These are phyloP conservation scores for Drosophila persimilis DNA, from an alignment of 1,140 invertebrate genomes.

Conservation along the genomic window DNA sequence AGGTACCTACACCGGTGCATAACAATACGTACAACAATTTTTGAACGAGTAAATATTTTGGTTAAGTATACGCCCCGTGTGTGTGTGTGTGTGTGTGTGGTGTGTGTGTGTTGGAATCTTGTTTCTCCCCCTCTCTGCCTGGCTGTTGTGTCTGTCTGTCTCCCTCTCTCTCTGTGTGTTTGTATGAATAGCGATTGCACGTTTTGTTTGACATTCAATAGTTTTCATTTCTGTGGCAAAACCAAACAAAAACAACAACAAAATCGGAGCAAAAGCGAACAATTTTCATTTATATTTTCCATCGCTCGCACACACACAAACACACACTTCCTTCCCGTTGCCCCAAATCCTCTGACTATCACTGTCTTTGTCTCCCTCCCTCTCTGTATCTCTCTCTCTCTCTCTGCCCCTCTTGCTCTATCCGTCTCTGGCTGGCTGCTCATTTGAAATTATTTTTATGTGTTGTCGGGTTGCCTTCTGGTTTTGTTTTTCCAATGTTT, in stretches of 20 bases:
- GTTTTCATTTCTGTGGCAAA: slow-evolving; percentile 70
- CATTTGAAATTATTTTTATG: slow-evolving; percentile 77
- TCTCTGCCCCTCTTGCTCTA: slow-evolving; percentile 2
- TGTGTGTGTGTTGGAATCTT: background rate
- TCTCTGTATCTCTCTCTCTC: background rate
- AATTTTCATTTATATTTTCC: slow-evolving; percentile 57
- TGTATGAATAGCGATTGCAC: slow-evolving; percentile 62
- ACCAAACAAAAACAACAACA: slow-evolving; percentile 36
- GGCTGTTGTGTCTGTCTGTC: background rate
- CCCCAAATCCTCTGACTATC: too few relatives aligned
- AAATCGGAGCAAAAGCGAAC: slow-evolving; percentile 29
- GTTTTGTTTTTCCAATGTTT: slow-evolving; percentile 52
- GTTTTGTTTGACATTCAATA: slow-evolving; percentile 79
- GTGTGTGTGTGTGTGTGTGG: slow-evolving; percentile 6
- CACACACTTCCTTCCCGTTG: too few relatives aligned
- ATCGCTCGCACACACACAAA: background rate
- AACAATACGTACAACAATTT: slow-evolving; percentile 35
- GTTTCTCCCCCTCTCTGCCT: background rate
- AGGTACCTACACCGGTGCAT: too few relatives aligned
- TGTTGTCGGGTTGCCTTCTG: slow-evolving; percentile 51
- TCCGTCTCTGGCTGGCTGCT: slow-evolving; percentile 12
- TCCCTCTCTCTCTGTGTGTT: slow-evolving; percentile 5
- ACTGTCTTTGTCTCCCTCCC: too few relatives aligned
- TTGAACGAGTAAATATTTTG: slow-evolving; percentile 67
- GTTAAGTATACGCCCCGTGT: slow-evolving; percentile 72